phyloP scores from a whole-genome alignment of 64 coral and sea anemone genomes.

The Exaiptasia diaphana region DNA sequence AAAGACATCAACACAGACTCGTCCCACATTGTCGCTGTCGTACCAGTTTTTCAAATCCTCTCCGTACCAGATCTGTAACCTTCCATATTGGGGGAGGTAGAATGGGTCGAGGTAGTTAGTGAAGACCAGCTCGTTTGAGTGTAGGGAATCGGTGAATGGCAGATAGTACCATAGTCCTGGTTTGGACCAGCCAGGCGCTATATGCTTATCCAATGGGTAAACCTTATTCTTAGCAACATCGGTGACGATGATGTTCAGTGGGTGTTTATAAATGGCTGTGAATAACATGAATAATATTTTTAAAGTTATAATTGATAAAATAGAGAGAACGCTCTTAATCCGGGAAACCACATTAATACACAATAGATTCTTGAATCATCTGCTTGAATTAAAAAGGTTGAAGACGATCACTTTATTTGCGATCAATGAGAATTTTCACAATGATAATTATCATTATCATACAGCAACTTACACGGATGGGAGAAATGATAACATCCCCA shows the following conservation, averaged over 20 bases:
- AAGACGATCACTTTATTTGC: too few relatives aligned
- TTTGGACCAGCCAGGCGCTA: neutral
- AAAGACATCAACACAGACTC: conserved; percentile 51
- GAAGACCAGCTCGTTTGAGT: conserved; percentile 49
- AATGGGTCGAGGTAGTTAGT: conserved; percentile 26
- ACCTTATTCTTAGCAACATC: neutral
- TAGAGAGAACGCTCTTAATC: too few relatives aligned
- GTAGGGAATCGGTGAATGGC: conserved; percentile 25
- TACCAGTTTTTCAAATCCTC: conserved; percentile 25
- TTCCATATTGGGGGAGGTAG: neutral
- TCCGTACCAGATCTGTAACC: conserved; percentile 40
- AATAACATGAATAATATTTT: too few relatives aligned
- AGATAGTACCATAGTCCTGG: conserved; percentile 51
- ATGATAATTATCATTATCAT: too few relatives aligned
- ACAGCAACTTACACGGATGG: too few relatives aligned
- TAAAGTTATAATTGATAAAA: too few relatives aligned
- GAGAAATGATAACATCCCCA: conserved; percentile 47
- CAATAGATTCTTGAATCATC: too few relatives aligned
- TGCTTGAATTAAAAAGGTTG: too few relatives aligned
- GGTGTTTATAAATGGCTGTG: neutral
- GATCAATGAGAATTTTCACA: too few relatives aligned
- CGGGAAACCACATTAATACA: too few relatives aligned
- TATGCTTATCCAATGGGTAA: conserved; percentile 41
- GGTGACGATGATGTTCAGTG: conserved; percentile 39
- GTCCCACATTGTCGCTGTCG: neutral